Percentiles rank a stretch among this genome's conserved stretches.
Conservation (phyloP, 1,140 invertebrate genomes). For the Sinonovacula constricta region DNA sequence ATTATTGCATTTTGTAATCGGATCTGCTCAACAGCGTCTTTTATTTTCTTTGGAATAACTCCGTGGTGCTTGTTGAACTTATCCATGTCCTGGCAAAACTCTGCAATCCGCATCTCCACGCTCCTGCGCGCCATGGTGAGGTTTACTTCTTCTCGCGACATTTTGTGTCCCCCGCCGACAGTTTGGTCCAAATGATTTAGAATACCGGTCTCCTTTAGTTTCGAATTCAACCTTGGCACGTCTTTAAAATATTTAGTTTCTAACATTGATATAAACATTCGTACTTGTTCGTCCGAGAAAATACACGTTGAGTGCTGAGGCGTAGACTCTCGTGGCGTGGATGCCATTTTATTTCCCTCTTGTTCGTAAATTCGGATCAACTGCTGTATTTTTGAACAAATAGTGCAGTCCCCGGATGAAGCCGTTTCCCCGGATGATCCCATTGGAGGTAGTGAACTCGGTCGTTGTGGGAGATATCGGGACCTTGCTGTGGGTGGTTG, state of each 20-base stretch:
- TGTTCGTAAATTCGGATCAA: slow-evolving; percentile 27
- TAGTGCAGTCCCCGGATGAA: neutral
- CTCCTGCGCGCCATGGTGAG: slow-evolving; percentile 8
- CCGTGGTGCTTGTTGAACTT: slow-evolving; percentile 4
- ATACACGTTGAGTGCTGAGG: slow-evolving; percentile 22
- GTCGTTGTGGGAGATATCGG: neutral
- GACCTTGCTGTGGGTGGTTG: neutral
- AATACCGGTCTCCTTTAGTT: slow-evolving; percentile 19
- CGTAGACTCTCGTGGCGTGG: no score
- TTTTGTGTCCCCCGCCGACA: neutral
- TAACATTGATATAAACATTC: slow-evolving; percentile 30
- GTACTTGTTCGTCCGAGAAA: slow-evolving; percentile 38
- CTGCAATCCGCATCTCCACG: slow-evolving; percentile 17
- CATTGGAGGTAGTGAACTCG: neutral
- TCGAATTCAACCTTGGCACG: slow-evolving; percentile 2
- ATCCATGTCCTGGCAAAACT: slow-evolving; percentile 36
- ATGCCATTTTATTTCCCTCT: no score
- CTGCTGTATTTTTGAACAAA: slow-evolving; percentile 33
- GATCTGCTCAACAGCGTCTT: slow-evolving; percentile 26
- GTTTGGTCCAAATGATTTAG: neutral
- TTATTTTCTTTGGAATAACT: slow-evolving; percentile 23
- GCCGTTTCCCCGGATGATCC: neutral
- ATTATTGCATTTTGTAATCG: slow-evolving; percentile 31
- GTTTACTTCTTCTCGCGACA: slow-evolving; percentile 7
- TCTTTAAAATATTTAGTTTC: slow-evolving; percentile 26